Evolutionary conservation across 2,113 vertebrate species (phyloP).

Genomic region (Haemorhous mexicanus): DNA sequence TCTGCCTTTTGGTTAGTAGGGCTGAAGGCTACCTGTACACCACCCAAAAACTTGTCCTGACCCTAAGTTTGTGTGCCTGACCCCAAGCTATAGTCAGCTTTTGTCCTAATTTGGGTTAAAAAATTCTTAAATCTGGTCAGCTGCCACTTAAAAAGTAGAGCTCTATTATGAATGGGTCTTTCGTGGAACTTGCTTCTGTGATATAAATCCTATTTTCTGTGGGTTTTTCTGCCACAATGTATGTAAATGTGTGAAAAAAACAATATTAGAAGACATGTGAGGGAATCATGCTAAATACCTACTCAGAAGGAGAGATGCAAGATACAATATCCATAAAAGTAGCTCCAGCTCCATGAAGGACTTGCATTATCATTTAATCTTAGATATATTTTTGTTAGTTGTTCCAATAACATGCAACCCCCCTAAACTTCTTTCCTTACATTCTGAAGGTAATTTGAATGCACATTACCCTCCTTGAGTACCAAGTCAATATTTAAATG

Average conservation of each 20-base stretch:
- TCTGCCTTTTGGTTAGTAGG: not conserved
- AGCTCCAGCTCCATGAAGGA: not conserved
- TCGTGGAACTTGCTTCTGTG: not conserved
- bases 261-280: not conserved
- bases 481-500: not conserved
- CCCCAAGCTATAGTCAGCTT: accelerated
- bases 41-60: not conserved
- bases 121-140: not conserved
- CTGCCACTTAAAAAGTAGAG: not conserved
- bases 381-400: not conserved
- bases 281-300: not conserved
- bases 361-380: not conserved
- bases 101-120: not conserved
- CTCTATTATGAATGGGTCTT: not conserved
- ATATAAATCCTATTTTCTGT: not conserved
- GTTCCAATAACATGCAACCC: not conserved
- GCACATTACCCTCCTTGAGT: not conserved
- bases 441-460: not conserved
- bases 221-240: not conserved
- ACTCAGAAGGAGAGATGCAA: not conserved
- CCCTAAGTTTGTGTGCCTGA: accelerated
- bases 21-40: not conserved
- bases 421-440: not conserved
- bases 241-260: not conserved
- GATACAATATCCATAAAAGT: not conserved